Conservation (phyloP, 2,888 invertebrate species). For the Rhopalosiphum nymphaeae region DNA sequence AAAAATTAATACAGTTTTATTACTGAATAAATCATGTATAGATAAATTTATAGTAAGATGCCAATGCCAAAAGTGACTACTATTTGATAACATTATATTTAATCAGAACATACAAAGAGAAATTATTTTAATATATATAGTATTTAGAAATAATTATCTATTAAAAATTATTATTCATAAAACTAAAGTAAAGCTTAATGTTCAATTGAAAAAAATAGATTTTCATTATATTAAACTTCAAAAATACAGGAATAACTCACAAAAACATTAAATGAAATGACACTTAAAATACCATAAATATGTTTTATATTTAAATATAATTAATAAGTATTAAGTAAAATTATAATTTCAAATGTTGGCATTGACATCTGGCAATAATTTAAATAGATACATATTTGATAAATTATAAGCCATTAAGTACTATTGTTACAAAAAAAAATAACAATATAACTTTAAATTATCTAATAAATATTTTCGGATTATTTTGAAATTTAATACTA, state of each 20-base stretch:
- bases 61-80: background rate
- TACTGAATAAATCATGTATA: background rate
- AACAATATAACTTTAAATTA: conserved; percentile 18
- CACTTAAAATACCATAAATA: background rate
- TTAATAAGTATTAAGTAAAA: background rate
- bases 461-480: background rate
- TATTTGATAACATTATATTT: background rate
- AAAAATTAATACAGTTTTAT: background rate
- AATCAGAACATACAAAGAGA: background rate
- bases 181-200: background rate
- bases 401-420: background rate
- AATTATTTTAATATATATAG: background rate
- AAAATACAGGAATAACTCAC: background rate
- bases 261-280: background rate
- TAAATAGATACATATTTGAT: background rate
- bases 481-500: conserved; percentile 34
- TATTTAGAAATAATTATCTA: background rate
- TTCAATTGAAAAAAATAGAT: background rate
- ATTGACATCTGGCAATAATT: background rate
- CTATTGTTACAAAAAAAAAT: conserved; percentile 13
- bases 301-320: background rate
- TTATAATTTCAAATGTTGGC: background rate
- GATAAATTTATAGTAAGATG: background rate
- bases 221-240: background rate
- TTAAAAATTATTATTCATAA: background rate